Evolutionary conservation across 2,113 vertebrate genomes (phyloP).

Genomic region (Balaenoptera acutorostrata): DNA sequence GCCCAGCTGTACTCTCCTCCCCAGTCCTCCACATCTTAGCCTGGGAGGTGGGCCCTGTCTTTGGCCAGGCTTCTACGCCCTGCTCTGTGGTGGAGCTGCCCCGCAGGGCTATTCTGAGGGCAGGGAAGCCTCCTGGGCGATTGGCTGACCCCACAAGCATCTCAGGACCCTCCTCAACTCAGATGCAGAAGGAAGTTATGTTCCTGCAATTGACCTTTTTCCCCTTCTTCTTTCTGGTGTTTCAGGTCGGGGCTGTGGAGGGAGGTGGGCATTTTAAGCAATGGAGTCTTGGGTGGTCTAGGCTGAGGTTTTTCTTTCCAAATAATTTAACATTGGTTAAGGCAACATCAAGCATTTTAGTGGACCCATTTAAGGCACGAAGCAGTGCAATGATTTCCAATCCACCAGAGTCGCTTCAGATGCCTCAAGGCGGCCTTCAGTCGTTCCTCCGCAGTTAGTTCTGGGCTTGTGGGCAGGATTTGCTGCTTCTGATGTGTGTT

Average conservation of each 20-base stretch:
- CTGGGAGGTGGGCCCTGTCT: not conserved
- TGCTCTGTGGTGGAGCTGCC: rapidly evolving
- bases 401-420: rapidly evolving
- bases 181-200: not conserved
- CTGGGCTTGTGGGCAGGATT: not conserved
- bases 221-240: not conserved
- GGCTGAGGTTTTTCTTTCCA: not conserved
- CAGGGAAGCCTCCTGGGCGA: not conserved
- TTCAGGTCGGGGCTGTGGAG: too few species aligned
- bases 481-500: not conserved
- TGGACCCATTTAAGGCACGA: not conserved
- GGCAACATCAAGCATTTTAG: not conserved
- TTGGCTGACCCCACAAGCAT: not conserved
- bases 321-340: not conserved
- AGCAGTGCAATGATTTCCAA: rapidly evolving
- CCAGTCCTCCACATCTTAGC: not conserved
- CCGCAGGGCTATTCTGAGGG: too few species aligned
- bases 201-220: not conserved
- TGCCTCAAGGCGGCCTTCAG: rapidly evolving
- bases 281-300: not conserved
- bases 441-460: rapidly evolving
- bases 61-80: not conserved
- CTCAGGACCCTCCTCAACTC: not conserved
- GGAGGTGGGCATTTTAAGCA: not conserved
- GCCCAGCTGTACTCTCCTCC: not conserved